Evolutionary conservation across 2,797 vertebrate species (phyloP).

Genomic region (Aselliscus stoliczkanus): DNA sequence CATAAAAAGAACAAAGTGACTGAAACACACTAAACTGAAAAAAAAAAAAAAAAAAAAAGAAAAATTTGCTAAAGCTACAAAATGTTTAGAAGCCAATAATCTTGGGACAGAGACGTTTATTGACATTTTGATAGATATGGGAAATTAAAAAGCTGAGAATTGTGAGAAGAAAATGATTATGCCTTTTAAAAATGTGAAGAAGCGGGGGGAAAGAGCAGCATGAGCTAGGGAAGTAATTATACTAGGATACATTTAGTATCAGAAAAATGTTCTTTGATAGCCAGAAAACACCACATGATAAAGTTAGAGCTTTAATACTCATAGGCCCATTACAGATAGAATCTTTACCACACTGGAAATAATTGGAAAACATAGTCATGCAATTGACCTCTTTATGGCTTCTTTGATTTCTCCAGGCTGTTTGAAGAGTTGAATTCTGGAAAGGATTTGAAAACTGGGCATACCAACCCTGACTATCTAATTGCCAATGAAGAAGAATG

Average conservation of each 20-base stretch:
- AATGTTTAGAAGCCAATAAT: constrained; percentile 41
- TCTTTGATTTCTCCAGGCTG: constrained; percentile 53
- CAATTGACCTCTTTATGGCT: not conserved
- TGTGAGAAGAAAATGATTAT: constrained; percentile 25
- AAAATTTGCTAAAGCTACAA: constrained; percentile 43
- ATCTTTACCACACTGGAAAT: constrained; percentile 45
- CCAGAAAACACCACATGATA: constrained; percentile 36
- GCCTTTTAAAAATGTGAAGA: constrained; percentile 23
- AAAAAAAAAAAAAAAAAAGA: constrained; percentile 54
- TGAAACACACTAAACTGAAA: constrained; percentile 53
- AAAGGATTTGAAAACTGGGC: constrained; percentile 55
- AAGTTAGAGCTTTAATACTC: not conserved
- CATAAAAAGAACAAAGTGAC: constrained; percentile 46
- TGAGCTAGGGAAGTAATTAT: constrained; percentile 32
- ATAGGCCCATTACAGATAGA: not conserved
- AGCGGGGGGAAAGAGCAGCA: not conserved
- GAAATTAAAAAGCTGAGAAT: constrained; percentile 72
- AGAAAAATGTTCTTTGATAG: constrained; percentile 45
- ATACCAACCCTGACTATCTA: constrained; percentile 40
- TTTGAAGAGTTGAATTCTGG: constrained; percentile 55
- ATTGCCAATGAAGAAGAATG: constrained; percentile 48
- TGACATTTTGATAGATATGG: constrained; percentile 58
- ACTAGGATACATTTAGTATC: constrained; percentile 2
- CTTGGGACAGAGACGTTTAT: constrained; percentile 35
- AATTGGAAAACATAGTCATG: constrained; percentile 33